Conservation (phyloP, 1,140 invertebrate species). For the Globodera rostochiensis region DNA sequence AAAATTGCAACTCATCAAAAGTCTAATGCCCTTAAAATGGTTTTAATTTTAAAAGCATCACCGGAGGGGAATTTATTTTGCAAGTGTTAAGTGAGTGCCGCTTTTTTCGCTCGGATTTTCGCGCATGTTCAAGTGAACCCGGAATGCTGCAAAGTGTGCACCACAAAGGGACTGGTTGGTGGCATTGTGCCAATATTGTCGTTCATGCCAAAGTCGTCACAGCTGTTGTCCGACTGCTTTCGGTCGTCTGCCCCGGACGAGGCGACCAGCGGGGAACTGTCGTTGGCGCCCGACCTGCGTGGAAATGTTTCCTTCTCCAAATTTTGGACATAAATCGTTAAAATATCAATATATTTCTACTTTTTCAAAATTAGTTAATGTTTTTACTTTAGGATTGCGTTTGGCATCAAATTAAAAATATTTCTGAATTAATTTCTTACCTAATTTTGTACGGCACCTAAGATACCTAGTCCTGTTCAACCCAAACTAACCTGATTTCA, state of each 20-base stretch:
- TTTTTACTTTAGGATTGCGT: no score
- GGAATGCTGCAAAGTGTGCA: slow-evolving; percentile 29
- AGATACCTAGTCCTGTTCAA: neutral
- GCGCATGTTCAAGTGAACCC: slow-evolving; percentile 21
- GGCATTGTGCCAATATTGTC: slow-evolving; percentile 6
- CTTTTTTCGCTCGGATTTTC: neutral
- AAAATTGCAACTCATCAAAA: no score
- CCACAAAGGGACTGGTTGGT: slow-evolving; percentile 12
- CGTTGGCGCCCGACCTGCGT: slow-evolving; percentile 19
- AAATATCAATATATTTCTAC: no score
- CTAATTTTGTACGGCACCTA: no score
- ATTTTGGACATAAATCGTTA: no score
- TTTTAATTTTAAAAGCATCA: neutral
- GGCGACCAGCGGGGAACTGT: slow-evolving; percentile 23
- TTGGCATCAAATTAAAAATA: no score
- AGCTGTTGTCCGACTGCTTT: slow-evolving; percentile 9
- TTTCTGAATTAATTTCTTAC: no score
- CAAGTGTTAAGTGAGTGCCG: neutral
- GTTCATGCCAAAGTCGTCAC: slow-evolving; percentile 1
- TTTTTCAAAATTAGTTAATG: no score
- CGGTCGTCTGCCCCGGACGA: neutral
- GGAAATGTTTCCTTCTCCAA: neutral
- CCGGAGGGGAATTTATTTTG: neutral
- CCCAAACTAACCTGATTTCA: neutral
- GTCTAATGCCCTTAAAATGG: neutral